Conservation (phyloP, 2,797 vertebrate genomes). For the Eulemur rubriventer region DNA sequence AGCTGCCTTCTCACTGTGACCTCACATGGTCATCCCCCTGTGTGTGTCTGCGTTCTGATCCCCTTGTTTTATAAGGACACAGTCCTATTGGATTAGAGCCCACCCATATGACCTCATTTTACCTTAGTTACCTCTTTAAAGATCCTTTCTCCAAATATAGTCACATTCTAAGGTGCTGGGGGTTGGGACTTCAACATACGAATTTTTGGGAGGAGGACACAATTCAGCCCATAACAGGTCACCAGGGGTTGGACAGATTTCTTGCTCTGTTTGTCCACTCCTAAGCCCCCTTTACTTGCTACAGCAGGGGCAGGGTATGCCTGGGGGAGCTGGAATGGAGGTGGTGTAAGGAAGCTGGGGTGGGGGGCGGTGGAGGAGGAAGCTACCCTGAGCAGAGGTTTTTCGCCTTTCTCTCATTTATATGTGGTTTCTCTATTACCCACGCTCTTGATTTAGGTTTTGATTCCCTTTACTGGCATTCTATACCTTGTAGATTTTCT, state of each 20-base stretch:
- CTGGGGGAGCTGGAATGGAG: background rate
- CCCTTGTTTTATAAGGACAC: background rate
- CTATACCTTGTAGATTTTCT: background rate
- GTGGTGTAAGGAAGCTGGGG: background rate
- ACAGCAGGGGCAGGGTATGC: too few relatives aligned
- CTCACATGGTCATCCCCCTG: accelerated
- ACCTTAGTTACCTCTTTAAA: background rate
- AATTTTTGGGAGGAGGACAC: background rate
- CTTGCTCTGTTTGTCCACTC: background rate
- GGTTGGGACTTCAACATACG: background rate
- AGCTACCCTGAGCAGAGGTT: background rate
- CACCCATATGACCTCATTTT: background rate
- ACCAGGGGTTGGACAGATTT: background rate
- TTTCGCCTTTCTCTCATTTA: too few relatives aligned
- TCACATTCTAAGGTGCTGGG: background rate
- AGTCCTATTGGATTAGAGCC: background rate
- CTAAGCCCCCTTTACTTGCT: background rate
- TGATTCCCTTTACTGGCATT: background rate
- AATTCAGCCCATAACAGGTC: background rate
- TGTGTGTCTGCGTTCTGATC: background rate
- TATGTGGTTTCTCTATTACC: background rate
- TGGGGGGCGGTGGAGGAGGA: background rate
- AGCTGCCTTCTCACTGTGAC: background rate
- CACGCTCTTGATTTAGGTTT: background rate
- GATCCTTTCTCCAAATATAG: background rate